Percentiles rank a stretch among this genome's conserved stretches.
phyloP scores from a whole-genome alignment of 2,113 vertebrate genomes.

The Baryphthengus martii region DNA sequence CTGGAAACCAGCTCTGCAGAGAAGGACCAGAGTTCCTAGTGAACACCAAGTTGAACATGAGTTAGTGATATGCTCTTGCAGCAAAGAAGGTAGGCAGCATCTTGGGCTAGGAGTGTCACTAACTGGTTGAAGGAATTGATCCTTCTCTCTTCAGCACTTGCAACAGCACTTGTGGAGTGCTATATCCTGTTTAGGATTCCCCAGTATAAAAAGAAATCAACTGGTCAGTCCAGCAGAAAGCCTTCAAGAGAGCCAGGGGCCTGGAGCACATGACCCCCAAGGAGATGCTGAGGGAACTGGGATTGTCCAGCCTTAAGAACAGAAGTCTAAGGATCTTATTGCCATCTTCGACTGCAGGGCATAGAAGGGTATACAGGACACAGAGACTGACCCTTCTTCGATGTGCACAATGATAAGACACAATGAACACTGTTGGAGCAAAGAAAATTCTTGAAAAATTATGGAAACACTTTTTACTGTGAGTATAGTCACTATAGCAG shows the following conservation, averaged over 20 bases:
- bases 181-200: not conserved
- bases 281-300: not conserved
- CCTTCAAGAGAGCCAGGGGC: not conserved
- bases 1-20: not conserved
- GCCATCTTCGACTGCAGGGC: not conserved
- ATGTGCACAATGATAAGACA: not conserved
- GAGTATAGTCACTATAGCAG: not conserved
- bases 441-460: not conserved
- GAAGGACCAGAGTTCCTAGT: not conserved
- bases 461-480: not conserved
- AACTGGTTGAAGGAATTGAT: not conserved
- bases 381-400: not conserved
- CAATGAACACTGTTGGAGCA: not conserved
- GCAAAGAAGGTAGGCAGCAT: not conserved
- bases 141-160: not conserved
- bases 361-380: not conserved
- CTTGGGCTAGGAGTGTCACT: not conserved
- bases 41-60: not conserved
- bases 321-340: not conserved
- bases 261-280: not conserved
- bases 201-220: not conserved
- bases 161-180: not conserved
- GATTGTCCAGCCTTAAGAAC: not conserved
- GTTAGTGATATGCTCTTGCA: accelerated
- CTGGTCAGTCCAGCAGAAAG: not conserved